Conservation (phyloP, 2,113 vertebrate genomes). For the Rhinichthys klamathensis region DNA sequence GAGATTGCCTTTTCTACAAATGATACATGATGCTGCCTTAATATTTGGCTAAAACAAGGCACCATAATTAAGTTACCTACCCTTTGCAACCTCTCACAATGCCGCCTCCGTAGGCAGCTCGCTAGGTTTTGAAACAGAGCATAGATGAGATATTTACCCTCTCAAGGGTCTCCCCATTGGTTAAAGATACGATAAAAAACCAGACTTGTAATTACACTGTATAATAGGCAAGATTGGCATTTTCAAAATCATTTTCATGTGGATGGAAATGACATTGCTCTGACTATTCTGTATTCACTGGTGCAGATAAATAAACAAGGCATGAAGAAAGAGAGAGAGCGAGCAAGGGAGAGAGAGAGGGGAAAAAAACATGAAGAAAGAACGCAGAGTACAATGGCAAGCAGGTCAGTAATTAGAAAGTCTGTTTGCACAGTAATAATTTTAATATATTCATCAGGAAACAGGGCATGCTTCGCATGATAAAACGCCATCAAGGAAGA, state of each 20-base stretch:
- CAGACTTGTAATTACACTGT: constrained; percentile 79
- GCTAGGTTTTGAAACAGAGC: constrained; percentile 16
- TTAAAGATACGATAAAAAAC: constrained; percentile 79
- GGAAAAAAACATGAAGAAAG: constrained; percentile 68
- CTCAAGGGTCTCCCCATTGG: constrained; percentile 71
- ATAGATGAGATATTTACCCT: constrained; percentile 71
- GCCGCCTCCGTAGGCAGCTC: neutral
- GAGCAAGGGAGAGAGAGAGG: constrained; percentile 42
- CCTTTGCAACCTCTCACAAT: neutral
- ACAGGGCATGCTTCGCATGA: constrained; percentile 84
- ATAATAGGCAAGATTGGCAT: constrained; percentile 83
- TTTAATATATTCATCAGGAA: constrained; percentile 89
- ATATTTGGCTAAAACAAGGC: neutral
- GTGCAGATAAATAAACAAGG: constrained; percentile 86
- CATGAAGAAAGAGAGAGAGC: constrained; percentile 61
- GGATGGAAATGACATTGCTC: constrained; percentile 83
- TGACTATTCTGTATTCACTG: constrained; percentile 83
- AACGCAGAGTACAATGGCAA: constrained; percentile 84
- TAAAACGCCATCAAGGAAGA: constrained; percentile 84
- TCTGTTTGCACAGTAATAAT: constrained; percentile 89
- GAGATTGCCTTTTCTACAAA: neutral
- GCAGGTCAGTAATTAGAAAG: constrained; percentile 89
- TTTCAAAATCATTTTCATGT: constrained; percentile 83
- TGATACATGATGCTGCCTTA: neutral
- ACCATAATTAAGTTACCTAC: constrained; percentile 8